Evolutionary conservation across 1,140 invertebrate genomes (phyloP).

Genomic region (Procambarus clarkii): DNA sequence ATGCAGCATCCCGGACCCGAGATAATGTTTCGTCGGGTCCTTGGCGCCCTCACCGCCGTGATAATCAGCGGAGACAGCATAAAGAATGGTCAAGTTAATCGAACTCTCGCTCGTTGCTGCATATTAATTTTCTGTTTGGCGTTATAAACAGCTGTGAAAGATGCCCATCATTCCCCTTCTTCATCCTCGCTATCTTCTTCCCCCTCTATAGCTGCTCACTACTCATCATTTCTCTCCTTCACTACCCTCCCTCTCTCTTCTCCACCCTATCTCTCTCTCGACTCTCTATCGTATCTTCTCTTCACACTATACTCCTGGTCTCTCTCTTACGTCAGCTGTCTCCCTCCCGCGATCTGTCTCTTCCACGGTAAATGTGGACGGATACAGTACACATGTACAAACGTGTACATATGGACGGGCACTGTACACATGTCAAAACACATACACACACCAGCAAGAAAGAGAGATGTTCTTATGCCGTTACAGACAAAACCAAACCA

Average conservation of each 20-base stretch:
- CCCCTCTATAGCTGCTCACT: neutral
- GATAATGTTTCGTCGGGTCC: slow-evolving; percentile 19
- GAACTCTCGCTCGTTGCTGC: slow-evolving; percentile 12
- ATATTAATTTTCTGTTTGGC: slow-evolving; percentile 25
- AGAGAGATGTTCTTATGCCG: too few relatives aligned
- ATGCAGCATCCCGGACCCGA: neutral
- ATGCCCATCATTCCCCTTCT: slow-evolving; percentile 5
- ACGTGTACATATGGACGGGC: too few relatives aligned
- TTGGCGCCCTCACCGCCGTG: neutral
- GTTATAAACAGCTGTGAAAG: neutral
- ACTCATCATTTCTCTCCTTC: neutral
- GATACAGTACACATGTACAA: too few relatives aligned
- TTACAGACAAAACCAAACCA: too few relatives aligned
- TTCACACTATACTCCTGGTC: neutral
- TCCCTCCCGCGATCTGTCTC: too few relatives aligned
- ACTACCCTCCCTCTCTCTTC: too few relatives aligned
- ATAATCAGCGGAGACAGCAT: slow-evolving; percentile 26
- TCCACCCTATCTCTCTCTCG: too few relatives aligned
- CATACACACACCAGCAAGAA: too few relatives aligned
- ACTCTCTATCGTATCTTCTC: too few relatives aligned
- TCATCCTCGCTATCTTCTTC: neutral
- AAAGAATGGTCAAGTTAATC: slow-evolving; percentile 51
- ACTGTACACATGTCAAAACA: too few relatives aligned
- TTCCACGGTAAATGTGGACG: too few relatives aligned
- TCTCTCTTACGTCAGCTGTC: neutral